A percentile compares a stretch with the other conserved stretches of the same genome.
Evolutionary conservation across 2,797 vertebrate genomes (phyloP).

Genomic region (Coilia nasus): DNA sequence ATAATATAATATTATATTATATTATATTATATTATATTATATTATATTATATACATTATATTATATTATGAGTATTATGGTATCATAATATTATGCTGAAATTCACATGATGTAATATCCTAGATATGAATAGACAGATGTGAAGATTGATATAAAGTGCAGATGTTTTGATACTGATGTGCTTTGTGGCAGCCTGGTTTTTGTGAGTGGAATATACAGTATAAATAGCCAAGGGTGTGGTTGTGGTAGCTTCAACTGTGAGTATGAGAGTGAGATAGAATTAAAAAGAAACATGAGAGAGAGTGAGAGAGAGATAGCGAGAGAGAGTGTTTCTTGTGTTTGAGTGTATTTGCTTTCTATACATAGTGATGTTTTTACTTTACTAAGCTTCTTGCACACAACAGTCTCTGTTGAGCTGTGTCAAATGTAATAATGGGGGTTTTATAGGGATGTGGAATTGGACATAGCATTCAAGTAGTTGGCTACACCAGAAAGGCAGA

Average conservation of each 20-base stretch:
- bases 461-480: neutral
- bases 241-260: too few species aligned
- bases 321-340: neutral
- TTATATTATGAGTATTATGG: too few species aligned
- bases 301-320: neutral
- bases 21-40: too few species aligned
- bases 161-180: too few species aligned
- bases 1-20: too few species aligned
- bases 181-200: too few species aligned
- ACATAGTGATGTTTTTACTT: neutral
- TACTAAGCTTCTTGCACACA: neutral
- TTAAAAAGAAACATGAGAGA: neutral
- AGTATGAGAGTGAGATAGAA: neutral
- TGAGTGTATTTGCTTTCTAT: neutral
- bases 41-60: too few species aligned
- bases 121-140: too few species aligned
- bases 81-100: too few species aligned
- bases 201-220: too few species aligned
- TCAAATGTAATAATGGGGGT: neutral
- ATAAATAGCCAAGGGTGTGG: too few species aligned
- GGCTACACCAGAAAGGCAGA: conserved; percentile 4
- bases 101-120: too few species aligned
- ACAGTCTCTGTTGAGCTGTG: conserved; percentile 21
- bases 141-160: neutral
- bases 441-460: neutral